Percentiles rank a stretch among this genome's conserved stretches.
Evolutionary conservation across 2,888 invertebrate genomes (phyloP).

Genomic region (Chymomyza amoena): DNA sequence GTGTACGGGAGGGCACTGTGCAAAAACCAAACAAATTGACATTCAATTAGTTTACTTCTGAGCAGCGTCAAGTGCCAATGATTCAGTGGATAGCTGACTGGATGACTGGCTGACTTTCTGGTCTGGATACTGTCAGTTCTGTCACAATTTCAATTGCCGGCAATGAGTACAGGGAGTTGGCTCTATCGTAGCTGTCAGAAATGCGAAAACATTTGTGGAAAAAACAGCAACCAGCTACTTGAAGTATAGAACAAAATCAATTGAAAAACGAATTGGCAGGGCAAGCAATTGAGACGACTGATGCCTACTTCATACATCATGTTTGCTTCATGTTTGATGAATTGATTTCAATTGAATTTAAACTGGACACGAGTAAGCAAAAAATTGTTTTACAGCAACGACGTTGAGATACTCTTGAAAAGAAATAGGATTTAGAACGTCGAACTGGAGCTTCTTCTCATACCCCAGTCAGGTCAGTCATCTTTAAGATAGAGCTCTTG

Average conservation of each 20-base stretch:
- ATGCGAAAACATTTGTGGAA: conserved; percentile 28
- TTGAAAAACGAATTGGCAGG: conserved; percentile 19
- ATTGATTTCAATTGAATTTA: conserved; percentile 47
- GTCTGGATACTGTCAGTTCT: neutral
- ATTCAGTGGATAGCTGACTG: neutral
- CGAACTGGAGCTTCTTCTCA: no score
- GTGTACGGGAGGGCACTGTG: neutral
- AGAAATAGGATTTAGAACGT: no score
- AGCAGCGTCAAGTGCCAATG: conserved; percentile 7
- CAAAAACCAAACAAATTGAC: conserved; percentile 43
- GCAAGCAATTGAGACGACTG: conserved; percentile 31
- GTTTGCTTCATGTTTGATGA: conserved; percentile 7
- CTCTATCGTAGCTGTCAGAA: neutral
- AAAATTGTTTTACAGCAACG: conserved; percentile 15
- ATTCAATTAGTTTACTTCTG: conserved; percentile 45
- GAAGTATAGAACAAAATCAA: conserved; percentile 22
- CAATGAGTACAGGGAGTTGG: conserved; percentile 31
- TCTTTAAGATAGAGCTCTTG: no score
- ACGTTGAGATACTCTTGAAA: neutral
- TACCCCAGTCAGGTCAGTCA: no score
- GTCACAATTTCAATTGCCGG: conserved; percentile 11
- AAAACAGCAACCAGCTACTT: conserved; percentile 7
- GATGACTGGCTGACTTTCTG: neutral
- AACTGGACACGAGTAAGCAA: conserved; percentile 14
- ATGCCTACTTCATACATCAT: neutral